A percentile compares a stretch with the other conserved stretches of the same genome.
phyloP scores from a whole-genome alignment of 1,140 invertebrate species.

The Drosophila truncata region DNA sequence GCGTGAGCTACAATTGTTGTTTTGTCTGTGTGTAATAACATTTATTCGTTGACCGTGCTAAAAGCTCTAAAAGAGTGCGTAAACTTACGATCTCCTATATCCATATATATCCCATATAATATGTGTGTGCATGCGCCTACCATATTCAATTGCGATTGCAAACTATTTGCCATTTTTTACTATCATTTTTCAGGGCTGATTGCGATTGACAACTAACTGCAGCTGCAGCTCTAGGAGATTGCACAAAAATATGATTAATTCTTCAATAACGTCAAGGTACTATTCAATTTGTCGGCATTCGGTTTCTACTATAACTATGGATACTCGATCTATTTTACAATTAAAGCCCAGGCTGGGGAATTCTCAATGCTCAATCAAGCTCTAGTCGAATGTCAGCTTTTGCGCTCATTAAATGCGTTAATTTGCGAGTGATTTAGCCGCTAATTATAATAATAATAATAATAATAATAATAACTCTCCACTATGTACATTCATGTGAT shows the following conservation, averaged over 20 bases:
- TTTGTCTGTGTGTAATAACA: constrained; percentile 61
- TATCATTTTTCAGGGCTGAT: constrained; percentile 18
- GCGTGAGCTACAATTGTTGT: constrained; percentile 38
- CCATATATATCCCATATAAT: constrained; percentile 31
- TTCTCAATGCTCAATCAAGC: constrained; percentile 55
- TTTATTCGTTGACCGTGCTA: constrained; percentile 78
- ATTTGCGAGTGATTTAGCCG: constrained; percentile 66
- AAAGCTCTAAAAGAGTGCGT: constrained; percentile 80
- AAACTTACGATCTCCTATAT: constrained; percentile 54
- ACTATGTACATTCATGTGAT: constrained; percentile 50
- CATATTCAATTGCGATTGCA: constrained; percentile 28
- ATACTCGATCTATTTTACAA: constrained; percentile 53
- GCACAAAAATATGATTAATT: constrained; percentile 53
- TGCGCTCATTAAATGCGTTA: constrained; percentile 79
- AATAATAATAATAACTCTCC: constrained; percentile 24
- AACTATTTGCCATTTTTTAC: constrained; percentile 27
- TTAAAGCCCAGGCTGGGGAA: constrained; percentile 38
- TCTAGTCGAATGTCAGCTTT: constrained; percentile 68
- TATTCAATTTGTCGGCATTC: constrained; percentile 43
- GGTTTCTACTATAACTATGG: constrained; percentile 31
- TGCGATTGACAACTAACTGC: constrained; percentile 38
- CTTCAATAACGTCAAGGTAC: constrained; percentile 66
- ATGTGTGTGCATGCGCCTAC: constrained; percentile 39
- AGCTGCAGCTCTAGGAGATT: constrained; percentile 31
- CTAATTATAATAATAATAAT: constrained; percentile 21